Conservation (phyloP, 2,113 vertebrate genomes). For the Melanerpes aurifrons region DNA sequence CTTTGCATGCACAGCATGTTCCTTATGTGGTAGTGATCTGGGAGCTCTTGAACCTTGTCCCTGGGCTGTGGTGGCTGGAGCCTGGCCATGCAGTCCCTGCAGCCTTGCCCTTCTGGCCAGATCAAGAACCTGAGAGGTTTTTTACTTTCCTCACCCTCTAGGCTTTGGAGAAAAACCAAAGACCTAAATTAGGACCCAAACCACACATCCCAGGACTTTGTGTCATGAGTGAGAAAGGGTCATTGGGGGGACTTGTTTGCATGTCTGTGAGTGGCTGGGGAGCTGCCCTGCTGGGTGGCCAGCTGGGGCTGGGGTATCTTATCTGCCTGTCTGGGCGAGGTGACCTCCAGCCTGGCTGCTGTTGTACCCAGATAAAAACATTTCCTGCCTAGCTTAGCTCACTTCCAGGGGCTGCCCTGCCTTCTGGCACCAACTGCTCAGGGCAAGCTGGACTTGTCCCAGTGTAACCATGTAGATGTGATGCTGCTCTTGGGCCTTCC, state of each 20-base stretch:
- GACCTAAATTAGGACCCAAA: background rate
- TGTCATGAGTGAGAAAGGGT: background rate
- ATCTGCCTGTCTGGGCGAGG: background rate
- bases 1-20: no score
- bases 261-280: accelerated
- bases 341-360: background rate
- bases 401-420: accelerated
- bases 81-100: background rate
- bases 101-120: accelerated
- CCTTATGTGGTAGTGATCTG: background rate
- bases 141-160: background rate
- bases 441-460: background rate
- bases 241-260: background rate
- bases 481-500: background rate
- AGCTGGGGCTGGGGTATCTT: background rate
- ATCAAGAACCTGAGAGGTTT: background rate
- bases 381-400: accelerated
- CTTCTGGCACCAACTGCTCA: background rate
- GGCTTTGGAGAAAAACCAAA: background rate
- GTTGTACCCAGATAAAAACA: background rate
- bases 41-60: background rate
- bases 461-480: accelerated
- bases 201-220: background rate
- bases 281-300: background rate
- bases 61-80: background rate